phyloP scores from a whole-genome alignment of 2,113 vertebrate species.

The Thryonomys swinderianus region DNA sequence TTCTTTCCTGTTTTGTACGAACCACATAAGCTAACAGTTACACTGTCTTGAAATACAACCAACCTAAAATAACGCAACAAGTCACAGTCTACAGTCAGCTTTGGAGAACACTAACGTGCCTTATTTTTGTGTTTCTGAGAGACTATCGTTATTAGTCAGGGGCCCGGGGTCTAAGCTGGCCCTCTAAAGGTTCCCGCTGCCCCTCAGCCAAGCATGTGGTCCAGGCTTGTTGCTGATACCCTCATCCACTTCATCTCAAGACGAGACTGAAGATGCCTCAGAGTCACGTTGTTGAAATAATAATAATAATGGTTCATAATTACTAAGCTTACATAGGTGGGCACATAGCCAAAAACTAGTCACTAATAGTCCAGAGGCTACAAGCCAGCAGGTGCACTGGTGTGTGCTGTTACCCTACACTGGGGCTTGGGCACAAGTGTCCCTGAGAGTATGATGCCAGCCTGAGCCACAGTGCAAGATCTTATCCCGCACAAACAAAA shows the following conservation, averaged over 20 bases:
- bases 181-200: neutral
- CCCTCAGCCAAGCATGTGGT: neutral
- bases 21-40: neutral
- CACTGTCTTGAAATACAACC: neutral
- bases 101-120: neutral
- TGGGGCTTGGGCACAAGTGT: neutral
- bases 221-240: neutral
- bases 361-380: neutral
- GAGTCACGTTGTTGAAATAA: neutral
- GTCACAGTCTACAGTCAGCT: neutral
- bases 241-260: neutral
- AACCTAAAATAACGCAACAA: conserved; percentile 27
- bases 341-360: neutral
- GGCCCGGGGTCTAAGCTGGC: neutral
- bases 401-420: neutral
- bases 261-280: neutral
- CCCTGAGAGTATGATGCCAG: neutral
- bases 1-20: neutral
- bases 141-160: neutral
- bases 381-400: neutral
- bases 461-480: neutral
- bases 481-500: neutral
- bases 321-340: neutral
- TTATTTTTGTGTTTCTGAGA: neutral
- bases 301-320: neutral